Evolutionary conservation across 2,888 invertebrate species (phyloP).

Genomic region (Caenorhabditis afra): DNA sequence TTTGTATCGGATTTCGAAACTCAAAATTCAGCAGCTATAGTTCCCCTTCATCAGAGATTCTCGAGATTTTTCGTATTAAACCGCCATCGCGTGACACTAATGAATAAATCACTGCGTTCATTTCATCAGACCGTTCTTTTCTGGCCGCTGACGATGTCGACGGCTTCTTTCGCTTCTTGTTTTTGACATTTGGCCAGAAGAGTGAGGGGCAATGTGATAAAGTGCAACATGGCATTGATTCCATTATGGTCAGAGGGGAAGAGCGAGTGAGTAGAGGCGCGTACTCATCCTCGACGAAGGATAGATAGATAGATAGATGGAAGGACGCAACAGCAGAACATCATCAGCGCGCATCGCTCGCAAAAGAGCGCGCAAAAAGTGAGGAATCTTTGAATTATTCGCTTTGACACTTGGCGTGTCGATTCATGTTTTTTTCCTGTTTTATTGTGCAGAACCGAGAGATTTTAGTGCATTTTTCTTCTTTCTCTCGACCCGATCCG

Average conservation of each 20-base stretch:
- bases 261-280: conserved; percentile 4
- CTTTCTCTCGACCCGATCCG: conserved; percentile 6
- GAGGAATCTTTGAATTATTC: conserved; percentile 61
- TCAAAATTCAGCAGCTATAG: conserved; percentile 7
- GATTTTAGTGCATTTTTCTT: conserved; percentile 35
- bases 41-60: conserved; percentile 21
- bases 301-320: too few relatives aligned
- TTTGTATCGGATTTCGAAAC: too few relatives aligned
- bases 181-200: neutral
- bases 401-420: conserved; percentile 60
- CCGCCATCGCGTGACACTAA: conserved; percentile 40
- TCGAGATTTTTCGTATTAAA: conserved; percentile 19
- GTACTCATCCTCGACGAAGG: conserved; percentile 54
- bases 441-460: conserved; percentile 51
- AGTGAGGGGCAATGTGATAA: conserved; percentile 46
- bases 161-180: neutral
- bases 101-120: conserved; percentile 44
- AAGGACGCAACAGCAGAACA: conserved; percentile 47
- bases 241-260: conserved; percentile 31
- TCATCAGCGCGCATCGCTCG: conserved; percentile 40
- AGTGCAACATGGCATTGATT: conserved; percentile 47
- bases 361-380: conserved; percentile 50
- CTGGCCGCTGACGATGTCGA: neutral
- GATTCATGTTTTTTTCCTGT: conserved; percentile 55
- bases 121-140: conserved; percentile 10